Evolutionary conservation across 2,888 invertebrate species (phyloP), one percentile per base, ranked within the genome.

Genomic region (Steromphala cineraria): DNA sequence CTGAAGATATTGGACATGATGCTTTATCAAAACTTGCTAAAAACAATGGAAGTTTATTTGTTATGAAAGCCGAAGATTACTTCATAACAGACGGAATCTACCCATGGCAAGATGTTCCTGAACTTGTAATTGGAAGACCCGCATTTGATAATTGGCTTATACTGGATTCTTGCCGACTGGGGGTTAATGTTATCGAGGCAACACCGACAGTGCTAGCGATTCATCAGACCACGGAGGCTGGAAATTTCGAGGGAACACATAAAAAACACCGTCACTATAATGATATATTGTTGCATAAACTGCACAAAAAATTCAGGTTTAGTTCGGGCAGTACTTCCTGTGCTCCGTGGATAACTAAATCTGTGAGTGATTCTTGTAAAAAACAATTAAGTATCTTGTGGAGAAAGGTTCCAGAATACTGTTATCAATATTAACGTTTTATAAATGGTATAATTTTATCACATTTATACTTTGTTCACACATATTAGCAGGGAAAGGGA

Each of bases 61-160:
- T 85, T 0, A 85, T 84, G 8, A 87, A 86, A 75, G 90, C 90
- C 0, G 89, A 89, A 76, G 90, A 91, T 81, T 91, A 87, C 76
- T 91, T 91, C 78, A 89, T 91, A 53, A 89, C 90, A 1, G 87
- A 87, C 55, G 81, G 84, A 19, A 77, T 71, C 8, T 91, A 86
- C 82, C 89, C 89, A 4, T 91, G 91, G 91, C 83, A 84, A 46
- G 84, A 84, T 31, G 86, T 90, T 31, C 90, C 91, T 19, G 88
- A 89, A 71, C 87, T 91, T 75, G 89, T 90, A 53, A 87, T 91
- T 71, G 91, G 91, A 15, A 85, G 90, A 15, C 76, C 86, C 19
- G 91, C 90, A 0, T 91, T 90, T 79, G 91, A 91, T 78, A 90
- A 90, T 79, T 91, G 90, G 90, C 81, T 91, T 13, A 89, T 91